Evolutionary conservation across 2,113 vertebrate genomes (phyloP).

Genomic region (Pungitius pungitius): DNA sequence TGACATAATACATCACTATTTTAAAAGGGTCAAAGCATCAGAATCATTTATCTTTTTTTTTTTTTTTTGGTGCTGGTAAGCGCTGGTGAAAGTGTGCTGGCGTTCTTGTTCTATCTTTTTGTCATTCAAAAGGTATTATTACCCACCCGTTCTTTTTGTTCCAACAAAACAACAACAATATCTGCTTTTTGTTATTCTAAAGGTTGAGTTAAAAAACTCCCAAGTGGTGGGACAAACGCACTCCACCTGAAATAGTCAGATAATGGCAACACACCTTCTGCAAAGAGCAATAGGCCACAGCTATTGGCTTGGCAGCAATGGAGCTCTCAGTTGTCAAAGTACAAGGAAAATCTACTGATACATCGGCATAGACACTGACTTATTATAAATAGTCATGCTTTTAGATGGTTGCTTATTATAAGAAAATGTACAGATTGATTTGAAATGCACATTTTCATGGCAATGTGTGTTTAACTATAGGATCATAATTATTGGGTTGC

Average conservation of each 20-base stretch:
- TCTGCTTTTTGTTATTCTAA: neutral
- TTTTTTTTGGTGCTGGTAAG: conserved; percentile 6
- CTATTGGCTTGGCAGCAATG: neutral
- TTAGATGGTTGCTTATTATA: neutral
- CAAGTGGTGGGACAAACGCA: neutral
- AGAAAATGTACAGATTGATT: neutral
- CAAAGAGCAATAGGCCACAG: neutral
- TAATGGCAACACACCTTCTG: neutral
- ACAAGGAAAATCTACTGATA: neutral
- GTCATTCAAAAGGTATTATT: neutral
- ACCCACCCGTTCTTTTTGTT: neutral
- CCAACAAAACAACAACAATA: too few species aligned
- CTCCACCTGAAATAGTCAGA: neutral
- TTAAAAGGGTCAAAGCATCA: neutral
- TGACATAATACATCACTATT: neutral
- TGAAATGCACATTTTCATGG: neutral
- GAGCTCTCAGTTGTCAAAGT: neutral
- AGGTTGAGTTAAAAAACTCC: neutral
- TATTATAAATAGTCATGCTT: neutral
- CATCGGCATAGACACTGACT: neutral
- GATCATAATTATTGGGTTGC: neutral
- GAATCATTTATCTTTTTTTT: neutral
- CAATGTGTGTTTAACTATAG: neutral
- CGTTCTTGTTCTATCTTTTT: neutral
- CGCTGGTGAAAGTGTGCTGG: neutral